Base-by-base conservation (phyloP, 1,140 invertebrate genomes). In the Camponotus pennsylvanicus region DNA sequence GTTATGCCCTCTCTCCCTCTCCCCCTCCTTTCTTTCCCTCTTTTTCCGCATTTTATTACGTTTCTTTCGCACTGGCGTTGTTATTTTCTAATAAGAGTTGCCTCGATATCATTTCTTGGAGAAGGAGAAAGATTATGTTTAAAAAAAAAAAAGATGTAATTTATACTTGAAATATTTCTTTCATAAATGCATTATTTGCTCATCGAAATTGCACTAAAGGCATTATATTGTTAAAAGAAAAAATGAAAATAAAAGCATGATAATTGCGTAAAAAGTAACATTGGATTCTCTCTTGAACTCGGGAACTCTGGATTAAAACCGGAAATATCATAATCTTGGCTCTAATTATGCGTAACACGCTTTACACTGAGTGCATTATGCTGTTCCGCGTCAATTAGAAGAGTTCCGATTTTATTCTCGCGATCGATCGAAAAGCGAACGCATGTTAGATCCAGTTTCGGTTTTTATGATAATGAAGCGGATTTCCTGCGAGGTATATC, bases 281-380 rank as follows among this genome's bases (percentile, higher is more conserved):
- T 5, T 52, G 5, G 13, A 18, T 52, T 52, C 11, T 27, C 27
- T 27, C 27, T 49, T 8, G 5, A 9, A 52, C 27, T 27, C 27
- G 27, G 27, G 27, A 4, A 1, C 49, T 49, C 3, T 3, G 0
- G 13, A 4, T 15, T 15, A 52, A 52, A 52, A 52, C 49, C 13
- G 49, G 49, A 52, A 52, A 15, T 18, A 9, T 52, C 1, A 52
- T 15, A 52, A 18, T 52, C 49, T 15, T 52, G 15, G 8, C 13
- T 15, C 4, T 73, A 49, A 83, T 83, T 83, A 75, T 73, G 69
- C 67, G 52, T 82, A 59, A 82, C 78, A 18, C 32, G 76, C 37
- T 42, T 15, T 13, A 18, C 49, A 15, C 45, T 32, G 64, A 70
- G 18, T 34, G 42, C 18, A 21, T 15, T 37, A 61, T 34, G 79